These are phyloP conservation scores for Nothocercus julius DNA, from an alignment of 2,113 vertebrate genomes.

Conservation along the genomic window DNA sequence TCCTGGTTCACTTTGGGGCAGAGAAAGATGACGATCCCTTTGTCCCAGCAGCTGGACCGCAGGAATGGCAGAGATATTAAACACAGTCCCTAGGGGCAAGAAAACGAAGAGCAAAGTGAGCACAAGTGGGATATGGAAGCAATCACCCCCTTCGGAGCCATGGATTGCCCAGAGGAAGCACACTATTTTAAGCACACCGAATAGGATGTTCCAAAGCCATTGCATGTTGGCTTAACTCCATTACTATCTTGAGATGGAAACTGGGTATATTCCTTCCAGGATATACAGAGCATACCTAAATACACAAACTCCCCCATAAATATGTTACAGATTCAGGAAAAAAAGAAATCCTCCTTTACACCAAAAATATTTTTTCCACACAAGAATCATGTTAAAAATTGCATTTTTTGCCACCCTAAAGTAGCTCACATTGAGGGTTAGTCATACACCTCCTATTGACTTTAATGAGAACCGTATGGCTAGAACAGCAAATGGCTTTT, in stretches of 20 bases:
- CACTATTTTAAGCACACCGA: not conserved
- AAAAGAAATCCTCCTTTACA: not conserved
- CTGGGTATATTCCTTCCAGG: slow-evolving; percentile 8
- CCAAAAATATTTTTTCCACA: slow-evolving; percentile 6
- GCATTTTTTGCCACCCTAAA: not conserved
- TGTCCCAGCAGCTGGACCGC: not conserved
- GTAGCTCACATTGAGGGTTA: slow-evolving; percentile 30
- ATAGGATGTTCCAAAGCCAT: not conserved
- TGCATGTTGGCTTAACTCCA: slow-evolving; percentile 33
- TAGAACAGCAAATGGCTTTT: slow-evolving; percentile 37
- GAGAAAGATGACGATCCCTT: not conserved
- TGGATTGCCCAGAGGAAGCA: not conserved
- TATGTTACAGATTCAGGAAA: slow-evolving; percentile 30
- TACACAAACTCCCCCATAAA: slow-evolving; percentile 23
- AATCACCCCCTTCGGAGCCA: not conserved
- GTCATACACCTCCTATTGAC: slow-evolving; percentile 48
- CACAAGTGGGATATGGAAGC: not conserved
- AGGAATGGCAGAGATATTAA: not conserved
- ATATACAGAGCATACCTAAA: slow-evolving; percentile 6
- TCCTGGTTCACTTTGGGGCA: not conserved
- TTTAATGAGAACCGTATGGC: slow-evolving; percentile 57
- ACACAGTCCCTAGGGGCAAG: not conserved
- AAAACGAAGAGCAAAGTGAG: not conserved
- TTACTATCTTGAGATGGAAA: not conserved
- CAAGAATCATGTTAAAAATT: slow-evolving; percentile 27